Conservation (phyloP, 2,113 vertebrate species). For the Pollimyrus isidori region DNA sequence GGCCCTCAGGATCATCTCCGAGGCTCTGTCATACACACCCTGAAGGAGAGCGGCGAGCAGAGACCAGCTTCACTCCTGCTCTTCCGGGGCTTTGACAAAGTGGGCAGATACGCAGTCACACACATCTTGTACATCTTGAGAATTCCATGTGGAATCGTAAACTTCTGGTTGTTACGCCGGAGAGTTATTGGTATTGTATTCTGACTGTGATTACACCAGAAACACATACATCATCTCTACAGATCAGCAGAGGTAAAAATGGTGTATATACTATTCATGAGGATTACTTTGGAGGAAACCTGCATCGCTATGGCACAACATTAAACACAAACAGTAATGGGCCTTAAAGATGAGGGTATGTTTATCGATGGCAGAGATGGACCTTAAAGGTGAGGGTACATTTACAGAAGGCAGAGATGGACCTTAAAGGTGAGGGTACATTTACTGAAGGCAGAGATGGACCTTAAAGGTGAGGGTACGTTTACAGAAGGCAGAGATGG, state of each 20-base stretch:
- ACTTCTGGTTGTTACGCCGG: not conserved
- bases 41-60: slow-evolving; percentile 29
- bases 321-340: not conserved
- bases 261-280: not conserved
- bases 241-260: not conserved
- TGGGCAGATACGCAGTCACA: not conserved
- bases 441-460: not conserved
- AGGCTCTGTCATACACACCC: slow-evolving; percentile 58
- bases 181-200: not conserved
- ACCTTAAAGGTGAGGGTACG: not conserved
- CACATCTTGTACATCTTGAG: not conserved
- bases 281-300: not conserved
- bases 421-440: not conserved
- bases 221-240: not conserved
- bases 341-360: not conserved
- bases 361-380: not conserved
- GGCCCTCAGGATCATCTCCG: slow-evolving; percentile 57
- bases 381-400: not conserved
- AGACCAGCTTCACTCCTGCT: not conserved
- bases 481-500: not conserved
- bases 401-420: not conserved
- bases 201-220: too few relatives aligned
- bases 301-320: not conserved
- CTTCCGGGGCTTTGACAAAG: not conserved
- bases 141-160: not conserved